These are phyloP conservation scores for Drosophila sordidula DNA, from an alignment of 2,888 invertebrate species.

Conservation along the genomic window DNA sequence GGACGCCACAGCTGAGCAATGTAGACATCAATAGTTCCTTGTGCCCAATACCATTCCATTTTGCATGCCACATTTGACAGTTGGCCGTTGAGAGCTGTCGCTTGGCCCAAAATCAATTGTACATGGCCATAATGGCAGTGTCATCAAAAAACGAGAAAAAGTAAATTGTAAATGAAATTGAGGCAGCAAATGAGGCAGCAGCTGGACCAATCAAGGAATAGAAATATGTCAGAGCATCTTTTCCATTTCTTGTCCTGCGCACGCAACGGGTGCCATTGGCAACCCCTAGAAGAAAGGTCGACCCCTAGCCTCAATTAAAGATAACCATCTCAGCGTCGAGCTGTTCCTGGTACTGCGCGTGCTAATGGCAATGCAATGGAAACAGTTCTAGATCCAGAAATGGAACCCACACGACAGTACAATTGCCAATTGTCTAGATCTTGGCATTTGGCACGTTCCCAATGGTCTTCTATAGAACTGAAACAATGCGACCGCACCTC, in stretches of 20 bases:
- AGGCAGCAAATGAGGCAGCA: slow-evolving; percentile 59
- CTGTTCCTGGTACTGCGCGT: slow-evolving; percentile 66
- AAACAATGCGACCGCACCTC: slow-evolving; percentile 54
- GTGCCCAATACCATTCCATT: slow-evolving; percentile 51
- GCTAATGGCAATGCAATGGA: slow-evolving; percentile 56
- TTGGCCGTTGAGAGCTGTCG: slow-evolving; percentile 33
- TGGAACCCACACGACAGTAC: slow-evolving; percentile 18
- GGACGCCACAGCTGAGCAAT: slow-evolving; percentile 64
- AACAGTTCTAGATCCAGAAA: slow-evolving; percentile 20
- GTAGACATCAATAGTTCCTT: slow-evolving; percentile 67
- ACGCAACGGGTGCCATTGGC: slow-evolving; percentile 36
- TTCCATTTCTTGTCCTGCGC: slow-evolving; percentile 40
- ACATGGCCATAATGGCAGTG: slow-evolving; percentile 65
- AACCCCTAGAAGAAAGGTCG: slow-evolving; percentile 13
- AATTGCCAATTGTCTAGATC: slow-evolving; percentile 38
- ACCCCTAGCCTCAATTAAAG: slow-evolving; percentile 60
- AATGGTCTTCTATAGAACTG: slow-evolving; percentile 35
- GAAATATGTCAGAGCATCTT: neutral
- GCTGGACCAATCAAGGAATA: slow-evolving; percentile 42
- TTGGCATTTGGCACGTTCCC: slow-evolving; percentile 53
- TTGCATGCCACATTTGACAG: slow-evolving; percentile 41
- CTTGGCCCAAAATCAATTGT: slow-evolving; percentile 68
- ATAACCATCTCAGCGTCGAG: slow-evolving; percentile 33
- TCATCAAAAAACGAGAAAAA: slow-evolving; percentile 38
- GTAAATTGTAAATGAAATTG: slow-evolving; percentile 41